These are phyloP conservation scores for Clavelina lepadiformis DNA, from an alignment of 23 tunicate genomes.

Conservation along the genomic window DNA sequence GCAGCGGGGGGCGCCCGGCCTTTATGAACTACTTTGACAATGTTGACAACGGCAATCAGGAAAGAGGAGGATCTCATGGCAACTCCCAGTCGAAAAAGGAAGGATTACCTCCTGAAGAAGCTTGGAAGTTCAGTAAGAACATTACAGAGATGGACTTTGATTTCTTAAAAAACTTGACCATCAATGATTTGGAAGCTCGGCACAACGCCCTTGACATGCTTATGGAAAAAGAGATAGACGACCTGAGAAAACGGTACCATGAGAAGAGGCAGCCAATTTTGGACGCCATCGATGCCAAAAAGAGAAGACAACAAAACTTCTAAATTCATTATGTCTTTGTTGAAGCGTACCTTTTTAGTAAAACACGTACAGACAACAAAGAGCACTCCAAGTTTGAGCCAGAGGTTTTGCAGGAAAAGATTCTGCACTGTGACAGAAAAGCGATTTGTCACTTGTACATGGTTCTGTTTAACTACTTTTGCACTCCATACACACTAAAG, in stretches of 20 bases:
- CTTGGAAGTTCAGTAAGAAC: conserved; percentile 85
- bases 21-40: conserved; percentile 93
- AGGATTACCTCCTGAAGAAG: conserved; percentile 75
- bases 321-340: conserved; percentile 15
- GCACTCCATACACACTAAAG: too few species aligned
- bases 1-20: conserved; percentile 49
- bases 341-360: too few species aligned
- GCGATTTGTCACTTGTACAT: too few species aligned
- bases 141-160: conserved; percentile 84
- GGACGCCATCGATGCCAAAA: conserved; percentile 93
- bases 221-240: conserved; percentile 92
- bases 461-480: too few species aligned
- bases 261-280: conserved; percentile 87
- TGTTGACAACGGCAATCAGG: conserved; percentile 33
- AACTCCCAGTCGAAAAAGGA: conserved; percentile 15
- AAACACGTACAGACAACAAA: too few species aligned
- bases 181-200: conserved; percentile 60
- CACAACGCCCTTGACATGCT: conserved; percentile 61
- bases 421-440: too few species aligned
- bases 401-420: too few species aligned
- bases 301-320: conserved; percentile 82
- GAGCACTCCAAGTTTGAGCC: too few species aligned
- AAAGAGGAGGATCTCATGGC: conserved; percentile 27
- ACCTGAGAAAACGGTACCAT: conserved; percentile 66
- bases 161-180: conserved; percentile 53